Evolutionary conservation across 2,888 invertebrate genomes (phyloP).

Genomic region (Microctonus hyperodae): DNA sequence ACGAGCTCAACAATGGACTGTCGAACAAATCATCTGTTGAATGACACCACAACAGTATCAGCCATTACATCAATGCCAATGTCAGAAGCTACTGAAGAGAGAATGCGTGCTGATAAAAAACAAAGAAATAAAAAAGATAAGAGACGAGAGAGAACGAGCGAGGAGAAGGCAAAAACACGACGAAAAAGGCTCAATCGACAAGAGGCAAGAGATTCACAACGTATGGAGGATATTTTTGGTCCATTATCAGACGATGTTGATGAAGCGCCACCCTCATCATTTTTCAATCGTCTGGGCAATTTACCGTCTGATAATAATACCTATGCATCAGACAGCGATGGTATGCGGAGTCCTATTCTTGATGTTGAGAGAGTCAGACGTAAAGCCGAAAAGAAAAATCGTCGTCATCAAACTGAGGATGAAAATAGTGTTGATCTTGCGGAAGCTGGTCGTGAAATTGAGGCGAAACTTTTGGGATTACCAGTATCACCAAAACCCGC

Average conservation of each 20-base stretch:
- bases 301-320: conserved; percentile 55
- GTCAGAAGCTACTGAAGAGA: conserved; percentile 46
- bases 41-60: conserved; percentile 36
- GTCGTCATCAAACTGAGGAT: conserved; percentile 67
- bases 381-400: conserved; percentile 58
- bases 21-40: conserved; percentile 43
- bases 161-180: conserved; percentile 59
- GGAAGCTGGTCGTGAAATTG: conserved; percentile 82
- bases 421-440: conserved; percentile 83
- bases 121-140: conserved; percentile 63
- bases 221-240: conserved; percentile 90
- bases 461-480: conserved; percentile 80
- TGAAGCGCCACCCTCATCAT: conserved; percentile 54
- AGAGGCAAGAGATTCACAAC: conserved; percentile 66
- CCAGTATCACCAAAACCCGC: conserved; percentile 65
- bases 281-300: conserved; percentile 53
- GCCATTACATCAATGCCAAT: conserved; percentile 9
- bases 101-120: conserved; percentile 62
- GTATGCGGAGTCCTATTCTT: conserved; percentile 60
- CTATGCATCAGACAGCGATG: conserved; percentile 67
- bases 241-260: conserved; percentile 81
- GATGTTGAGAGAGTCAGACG: conserved; percentile 57
- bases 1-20: conserved; percentile 39
- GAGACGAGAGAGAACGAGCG: conserved; percentile 57
- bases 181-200: conserved; percentile 66